Base-by-base conservation (phyloP, 2,888 invertebrate genomes). In the Tortrix viridana region DNA sequence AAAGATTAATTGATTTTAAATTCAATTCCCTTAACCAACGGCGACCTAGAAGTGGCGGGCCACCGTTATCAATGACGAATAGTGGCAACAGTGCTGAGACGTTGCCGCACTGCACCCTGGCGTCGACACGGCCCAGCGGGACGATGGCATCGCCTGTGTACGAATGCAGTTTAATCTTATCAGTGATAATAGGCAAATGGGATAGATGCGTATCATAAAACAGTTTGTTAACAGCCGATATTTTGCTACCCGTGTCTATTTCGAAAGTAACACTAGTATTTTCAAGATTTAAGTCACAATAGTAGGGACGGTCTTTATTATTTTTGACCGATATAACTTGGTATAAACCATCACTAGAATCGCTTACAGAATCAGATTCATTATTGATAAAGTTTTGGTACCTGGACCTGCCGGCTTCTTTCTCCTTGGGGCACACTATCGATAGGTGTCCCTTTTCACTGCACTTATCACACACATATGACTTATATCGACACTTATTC, bases 401-500 rank as follows among this genome's bases (percentile, higher is more conserved):
- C 32, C 18, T 49, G 18, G 49, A 49, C 32, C 49, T 32, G 32
- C 49, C 49, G 44, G 43, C 43, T 22, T 43, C 18, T 22, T 22
- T 43, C 12, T 23, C 53, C 12, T 54, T 54, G 5, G 23, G 18
- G 18, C 54, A 54, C 44, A 54, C 32, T 1, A 3, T 19, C 9
- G 54, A 44, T 3, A 54, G 26, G 4, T 54, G 54, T 14, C 54
- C 54, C 19, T 54, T 44, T 2, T 44, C 54, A 9, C 5, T 19
- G 32, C 54, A 54, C 54, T 12, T 12, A 9, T 54, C 18, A 26
- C 54, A 54, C 18, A 19, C 32, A 9, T 46, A 55, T 5, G n/a
- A 5, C 32, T 55, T 55, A 46, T 55, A 55, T 2, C 46, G 12
- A 32, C 55, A 54, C 44, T 54, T 54, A 19, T 54, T 54, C 1